Percentiles rank a stretch among this genome's conserved stretches.
Conservation (phyloP, 2,113 vertebrate species). For the Pelvicachromis taeniatus region DNA sequence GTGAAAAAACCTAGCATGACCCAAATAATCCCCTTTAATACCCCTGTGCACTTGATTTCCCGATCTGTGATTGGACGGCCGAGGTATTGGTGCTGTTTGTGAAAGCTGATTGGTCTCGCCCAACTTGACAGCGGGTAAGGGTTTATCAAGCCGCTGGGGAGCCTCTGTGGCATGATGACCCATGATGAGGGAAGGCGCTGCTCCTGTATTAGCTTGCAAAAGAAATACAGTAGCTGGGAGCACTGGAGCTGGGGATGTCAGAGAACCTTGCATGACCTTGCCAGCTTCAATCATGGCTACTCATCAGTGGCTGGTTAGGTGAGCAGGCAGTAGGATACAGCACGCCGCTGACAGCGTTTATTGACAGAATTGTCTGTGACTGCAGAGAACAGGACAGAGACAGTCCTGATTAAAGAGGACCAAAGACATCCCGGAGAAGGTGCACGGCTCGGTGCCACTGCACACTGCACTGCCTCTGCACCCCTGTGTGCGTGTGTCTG, state of each 20-base stretch:
- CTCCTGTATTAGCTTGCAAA: constrained; percentile 38
- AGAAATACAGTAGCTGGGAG: background rate
- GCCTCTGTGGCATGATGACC: constrained; percentile 58
- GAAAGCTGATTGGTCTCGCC: constrained; percentile 66
- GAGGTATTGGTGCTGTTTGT: constrained; percentile 46
- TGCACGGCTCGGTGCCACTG: constrained; percentile 45
- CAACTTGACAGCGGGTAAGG: constrained; percentile 26
- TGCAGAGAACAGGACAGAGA: constrained; percentile 37
- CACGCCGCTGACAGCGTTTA: constrained; percentile 17
- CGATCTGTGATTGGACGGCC: constrained; percentile 66
- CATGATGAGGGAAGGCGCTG: constrained; percentile 39
- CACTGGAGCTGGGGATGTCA: background rate
- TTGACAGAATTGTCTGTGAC: constrained; percentile 68
- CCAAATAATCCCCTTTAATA: constrained; percentile 76
- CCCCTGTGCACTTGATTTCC: constrained; percentile 65
- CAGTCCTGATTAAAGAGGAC: constrained; percentile 54
- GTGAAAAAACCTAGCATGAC: constrained; percentile 42
- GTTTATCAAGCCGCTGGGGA: constrained; percentile 46
- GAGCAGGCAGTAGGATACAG: background rate
- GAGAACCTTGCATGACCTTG: constrained; percentile 70
- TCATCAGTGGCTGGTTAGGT: constrained; percentile 39
- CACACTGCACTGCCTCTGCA: constrained; percentile 65
- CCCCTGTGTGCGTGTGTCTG: constrained; percentile 46
- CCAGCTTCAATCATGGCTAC: constrained; percentile 52
- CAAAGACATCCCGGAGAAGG: constrained; percentile 54